phyloP scores from a whole-genome alignment of 2,113 vertebrate species.

The Ondatra zibethicus region DNA sequence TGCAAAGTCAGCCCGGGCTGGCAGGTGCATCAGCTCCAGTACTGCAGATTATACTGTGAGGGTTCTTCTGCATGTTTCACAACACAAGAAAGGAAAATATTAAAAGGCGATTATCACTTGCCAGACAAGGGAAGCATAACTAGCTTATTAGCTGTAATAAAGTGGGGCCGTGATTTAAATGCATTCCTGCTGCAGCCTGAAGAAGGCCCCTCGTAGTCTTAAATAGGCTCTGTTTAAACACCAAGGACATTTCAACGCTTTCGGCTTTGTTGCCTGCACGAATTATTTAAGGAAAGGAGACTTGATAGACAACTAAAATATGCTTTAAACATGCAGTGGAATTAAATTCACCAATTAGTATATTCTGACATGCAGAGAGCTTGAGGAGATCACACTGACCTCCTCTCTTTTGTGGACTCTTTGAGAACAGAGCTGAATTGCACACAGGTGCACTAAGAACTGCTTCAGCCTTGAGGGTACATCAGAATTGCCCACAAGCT shows the following conservation, averaged over 20 bases:
- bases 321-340: conserved; percentile 67
- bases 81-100: conserved; percentile 62
- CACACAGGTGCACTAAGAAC: not conserved
- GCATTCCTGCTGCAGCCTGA: conserved; percentile 45
- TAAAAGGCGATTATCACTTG: conserved; percentile 71
- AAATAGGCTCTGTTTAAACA: conserved; percentile 51
- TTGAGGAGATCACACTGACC: not conserved
- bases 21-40: not conserved
- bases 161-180: conserved; percentile 49
- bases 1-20: fast-evolving
- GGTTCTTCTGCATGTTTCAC: conserved; percentile 59
- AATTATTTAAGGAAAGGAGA: conserved; percentile 65
- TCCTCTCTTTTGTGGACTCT: not conserved
- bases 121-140: conserved; percentile 52
- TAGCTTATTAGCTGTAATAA: conserved; percentile 52
- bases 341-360: not conserved
- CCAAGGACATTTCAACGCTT: conserved; percentile 59
- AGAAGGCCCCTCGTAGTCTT: conserved; percentile 38
- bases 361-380: not conserved
- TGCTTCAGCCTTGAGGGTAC: not conserved
- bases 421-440: not conserved
- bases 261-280: conserved; percentile 63
- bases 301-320: conserved; percentile 39
- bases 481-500: not conserved
- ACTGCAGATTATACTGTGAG: not conserved